Base-by-base conservation (phyloP, 2,888 invertebrate genomes). In the Pandemis corylana region DNA sequence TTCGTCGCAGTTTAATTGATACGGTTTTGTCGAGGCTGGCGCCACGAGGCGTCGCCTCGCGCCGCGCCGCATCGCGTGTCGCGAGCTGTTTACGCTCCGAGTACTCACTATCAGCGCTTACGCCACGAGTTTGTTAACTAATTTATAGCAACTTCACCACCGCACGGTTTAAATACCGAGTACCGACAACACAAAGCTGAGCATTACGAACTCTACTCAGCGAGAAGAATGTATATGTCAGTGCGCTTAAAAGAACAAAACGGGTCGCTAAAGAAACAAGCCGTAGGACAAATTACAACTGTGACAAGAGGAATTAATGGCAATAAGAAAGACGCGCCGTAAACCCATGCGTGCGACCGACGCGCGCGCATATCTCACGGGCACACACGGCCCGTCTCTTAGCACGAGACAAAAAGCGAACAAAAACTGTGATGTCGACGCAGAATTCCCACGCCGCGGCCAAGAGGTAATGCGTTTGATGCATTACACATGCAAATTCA, bases 401-500 rank as follows among this genome's bases (percentile, higher is more conserved):
- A 87, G 86, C 88, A 88, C 89, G 89, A 90, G 87, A 89, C 89
- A 89, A 86, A 90, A 89, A 87, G 83, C 80, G 79, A 84, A 75
- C 80, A 86, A 86, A 84, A 81, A 80, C 75, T 77, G 76, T 77
- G 80, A 84, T 83, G 83, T 86, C 83, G 83, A 89, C 83, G 86
- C 84, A 80, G 82, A 87, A 86, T 90, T 90, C 90, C 89, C 90
- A 92, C 90, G 87, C 77, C 82, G 82, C 79, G 80, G 83, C 81
- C 87, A 85, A 86, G 83, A 84, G 82, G 87, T 88, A 88, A 88
- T 88, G 86, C 87, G 86, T 90, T 89, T 89, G 86, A 87, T 83
- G 84, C 86, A 89, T 90, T 90, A 88, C 87, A 87, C 87, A 91
- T 92, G 92, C 89, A 91, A 89, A 92, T 90, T 82, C 89, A 89